Conservation (phyloP, 92 coral and sea anemone species). For the Plumapathes pennacea region DNA sequence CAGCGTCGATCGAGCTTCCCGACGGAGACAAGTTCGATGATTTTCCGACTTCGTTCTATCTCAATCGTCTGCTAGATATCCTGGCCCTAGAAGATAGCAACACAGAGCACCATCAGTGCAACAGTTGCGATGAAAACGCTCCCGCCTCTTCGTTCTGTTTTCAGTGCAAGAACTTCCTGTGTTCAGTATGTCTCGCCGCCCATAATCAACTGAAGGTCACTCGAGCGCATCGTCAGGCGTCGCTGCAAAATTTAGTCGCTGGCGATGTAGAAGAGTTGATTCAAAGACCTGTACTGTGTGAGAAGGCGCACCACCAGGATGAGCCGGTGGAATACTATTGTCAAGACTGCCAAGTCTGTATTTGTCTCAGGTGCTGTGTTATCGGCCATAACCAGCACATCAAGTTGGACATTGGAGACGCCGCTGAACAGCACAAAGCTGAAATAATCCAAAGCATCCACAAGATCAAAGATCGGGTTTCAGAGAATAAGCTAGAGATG, state of each 20-base stretch:
- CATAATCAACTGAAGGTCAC: constrained; percentile 10
- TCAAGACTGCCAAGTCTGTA: constrained; percentile 10
- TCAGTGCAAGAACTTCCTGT: constrained; percentile 5
- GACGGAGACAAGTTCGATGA: constrained; percentile 4
- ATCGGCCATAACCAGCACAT: constrained; percentile 11
- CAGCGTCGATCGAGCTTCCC: constrained; percentile 1
- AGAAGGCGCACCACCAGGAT: constrained; percentile 1
- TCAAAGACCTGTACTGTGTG: constrained; percentile 15
- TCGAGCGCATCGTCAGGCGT: constrained; percentile 9
- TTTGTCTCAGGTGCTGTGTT: constrained; percentile 15
- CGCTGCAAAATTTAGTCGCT: constrained; percentile 11
- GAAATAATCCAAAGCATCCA: background rate
- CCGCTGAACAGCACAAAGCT: constrained; percentile 4
- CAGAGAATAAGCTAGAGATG: background rate
- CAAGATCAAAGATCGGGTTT: constrained; percentile 1
- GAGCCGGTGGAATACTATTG: constrained; percentile 14
- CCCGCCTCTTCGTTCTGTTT: constrained; percentile 14
- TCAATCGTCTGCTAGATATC: constrained; percentile 19
- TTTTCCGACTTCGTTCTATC: constrained; percentile 13
- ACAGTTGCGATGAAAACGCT: constrained; percentile 11
- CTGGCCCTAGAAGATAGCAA: constrained; percentile 10
- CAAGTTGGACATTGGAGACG: constrained; percentile 2
- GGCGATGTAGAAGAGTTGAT: constrained; percentile 22
- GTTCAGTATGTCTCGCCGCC: constrained; percentile 10
- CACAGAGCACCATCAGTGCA: constrained; percentile 11